Evolutionary conservation across 2,888 invertebrate genomes (phyloP).

Genomic region (Drosophila acutilabella): DNA sequence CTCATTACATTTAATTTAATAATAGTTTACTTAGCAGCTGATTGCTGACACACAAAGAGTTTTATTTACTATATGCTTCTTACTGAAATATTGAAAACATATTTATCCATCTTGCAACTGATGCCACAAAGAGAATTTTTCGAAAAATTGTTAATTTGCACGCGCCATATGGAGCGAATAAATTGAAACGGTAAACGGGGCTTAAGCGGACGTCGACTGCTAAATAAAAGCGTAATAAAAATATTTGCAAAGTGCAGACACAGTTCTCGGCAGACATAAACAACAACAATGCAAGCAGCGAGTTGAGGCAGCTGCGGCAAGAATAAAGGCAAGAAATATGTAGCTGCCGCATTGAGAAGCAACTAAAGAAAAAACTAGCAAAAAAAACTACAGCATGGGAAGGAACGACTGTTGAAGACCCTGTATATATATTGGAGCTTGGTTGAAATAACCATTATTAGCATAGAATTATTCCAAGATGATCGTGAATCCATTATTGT

Average conservation of each 20-base stretch:
- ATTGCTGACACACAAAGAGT: not conserved
- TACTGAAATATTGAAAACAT: slow-evolving; percentile 8
- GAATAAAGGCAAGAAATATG: slow-evolving; percentile 48
- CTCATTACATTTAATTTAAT: not conserved
- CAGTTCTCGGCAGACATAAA: slow-evolving; percentile 42
- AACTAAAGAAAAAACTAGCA: slow-evolving; percentile 18
- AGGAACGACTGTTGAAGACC: not conserved
- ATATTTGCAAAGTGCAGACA: slow-evolving; percentile 56
- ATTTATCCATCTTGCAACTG: slow-evolving; percentile 4
- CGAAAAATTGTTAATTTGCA: slow-evolving; percentile 10
- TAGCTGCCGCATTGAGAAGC: slow-evolving; percentile 50
- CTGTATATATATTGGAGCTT: not conserved
- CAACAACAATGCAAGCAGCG: slow-evolving; percentile 33
- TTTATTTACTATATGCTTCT: too few species aligned
- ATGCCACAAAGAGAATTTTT: not conserved
- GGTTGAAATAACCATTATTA: too few species aligned
- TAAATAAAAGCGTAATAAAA: slow-evolving; percentile 74
- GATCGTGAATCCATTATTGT: too few species aligned
- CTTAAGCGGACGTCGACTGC: slow-evolving; percentile 50
- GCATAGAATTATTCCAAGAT: too few species aligned
- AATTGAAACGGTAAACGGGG: slow-evolving; percentile 67
- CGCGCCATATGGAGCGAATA: slow-evolving; percentile 38
- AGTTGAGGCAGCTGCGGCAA: slow-evolving; percentile 7
- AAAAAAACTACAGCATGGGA: not conserved
- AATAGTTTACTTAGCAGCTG: not conserved